Base-by-base conservation (phyloP, 2,888 invertebrate species). In the Pandemis heparana region DNA sequence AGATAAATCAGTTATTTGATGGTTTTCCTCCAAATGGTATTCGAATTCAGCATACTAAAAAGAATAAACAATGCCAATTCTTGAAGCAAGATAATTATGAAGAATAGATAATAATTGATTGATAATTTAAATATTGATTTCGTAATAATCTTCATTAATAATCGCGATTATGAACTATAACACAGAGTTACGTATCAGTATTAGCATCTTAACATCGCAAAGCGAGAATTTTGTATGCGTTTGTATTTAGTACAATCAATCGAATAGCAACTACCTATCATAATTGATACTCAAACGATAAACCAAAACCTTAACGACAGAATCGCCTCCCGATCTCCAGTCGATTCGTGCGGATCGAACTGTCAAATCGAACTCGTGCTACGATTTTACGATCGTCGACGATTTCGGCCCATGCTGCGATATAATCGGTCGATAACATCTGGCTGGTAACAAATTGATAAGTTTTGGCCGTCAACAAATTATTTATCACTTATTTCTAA, bases 351-450 rank as follows among this genome's bases (percentile, higher is more conserved):
- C 70, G 43, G 53, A 70, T 63, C 63, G 38, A 41, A 63, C 51
- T 39, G 38, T 46, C 32, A 16, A 68, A 60, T 43, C 18, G 43
- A 65, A 59, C 68, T 68, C 59, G 68, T 59, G 59, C 68, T n/a
- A 53, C 16, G 18, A 53, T 32, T 51, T 53, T 48, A 53, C 39
- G 53, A 48, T 10, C 41, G 41, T 16, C 16, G 70, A 63, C 38
- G 38, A 59, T 71, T 53, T 48, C 16, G 66, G 65, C 71, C 53
- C 43, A 51, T 59, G 53, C 53, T 14, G 41, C 62, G 62, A 67
- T 62, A 46, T 43, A 43, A 67, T 72, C 60, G n/a, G 32, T 32
- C 61, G 71, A 71, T 71, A 71, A 61, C 61, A 66, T 67, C 53
- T 46, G 59, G 39, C n/a, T 39, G 66, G 48, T 51, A 61, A 60